Conservation (phyloP, 2,113 vertebrate genomes). For the Edolisoma coerulescens region DNA sequence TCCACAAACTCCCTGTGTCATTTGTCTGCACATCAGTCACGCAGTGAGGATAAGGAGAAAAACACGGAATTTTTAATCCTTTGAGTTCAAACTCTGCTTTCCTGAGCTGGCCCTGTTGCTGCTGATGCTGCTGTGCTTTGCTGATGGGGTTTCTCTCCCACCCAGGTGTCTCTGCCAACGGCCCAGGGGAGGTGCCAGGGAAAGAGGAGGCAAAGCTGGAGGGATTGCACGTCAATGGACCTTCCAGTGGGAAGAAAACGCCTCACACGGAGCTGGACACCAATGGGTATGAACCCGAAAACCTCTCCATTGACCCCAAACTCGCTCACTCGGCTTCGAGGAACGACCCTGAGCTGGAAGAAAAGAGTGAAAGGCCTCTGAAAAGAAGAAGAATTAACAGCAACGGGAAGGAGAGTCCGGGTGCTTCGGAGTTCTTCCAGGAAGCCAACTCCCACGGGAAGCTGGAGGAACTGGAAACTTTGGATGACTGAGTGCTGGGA, state of each 20-base stretch:
- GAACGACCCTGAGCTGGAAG: slow-evolving; percentile 72
- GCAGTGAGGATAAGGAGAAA: neutral
- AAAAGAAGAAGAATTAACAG: slow-evolving; percentile 80
- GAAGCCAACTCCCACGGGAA: slow-evolving; percentile 70
- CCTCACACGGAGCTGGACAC: slow-evolving; percentile 75
- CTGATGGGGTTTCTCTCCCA: neutral
- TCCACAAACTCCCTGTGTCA: neutral
- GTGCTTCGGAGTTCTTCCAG: slow-evolving; percentile 72
- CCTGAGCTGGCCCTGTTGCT: fast-evolving
- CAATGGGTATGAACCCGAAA: slow-evolving; percentile 80
- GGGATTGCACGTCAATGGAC: slow-evolving; percentile 78
- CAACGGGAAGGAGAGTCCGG: slow-evolving; percentile 72
- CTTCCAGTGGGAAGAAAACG: slow-evolving; percentile 65
- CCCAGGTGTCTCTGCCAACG: slow-evolving; percentile 80
- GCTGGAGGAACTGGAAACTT: slow-evolving; percentile 66
- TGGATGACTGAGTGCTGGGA: slow-evolving; percentile 70
- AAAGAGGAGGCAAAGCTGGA: slow-evolving; percentile 76
- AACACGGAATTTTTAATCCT: fast-evolving
- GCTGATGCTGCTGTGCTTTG: neutral
- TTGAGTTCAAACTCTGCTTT: neutral
- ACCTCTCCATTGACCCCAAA: slow-evolving; percentile 69
- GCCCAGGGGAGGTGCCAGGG: slow-evolving; percentile 51
- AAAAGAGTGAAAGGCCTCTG: slow-evolving; percentile 71
- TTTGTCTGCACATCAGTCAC: neutral
- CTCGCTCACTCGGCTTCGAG: slow-evolving; percentile 56